Evolutionary conservation across 92 coral and sea anemone genomes (phyloP), one percentile per base, ranked within the genome.

Genomic region (Micromussa lordhowensis): DNA sequence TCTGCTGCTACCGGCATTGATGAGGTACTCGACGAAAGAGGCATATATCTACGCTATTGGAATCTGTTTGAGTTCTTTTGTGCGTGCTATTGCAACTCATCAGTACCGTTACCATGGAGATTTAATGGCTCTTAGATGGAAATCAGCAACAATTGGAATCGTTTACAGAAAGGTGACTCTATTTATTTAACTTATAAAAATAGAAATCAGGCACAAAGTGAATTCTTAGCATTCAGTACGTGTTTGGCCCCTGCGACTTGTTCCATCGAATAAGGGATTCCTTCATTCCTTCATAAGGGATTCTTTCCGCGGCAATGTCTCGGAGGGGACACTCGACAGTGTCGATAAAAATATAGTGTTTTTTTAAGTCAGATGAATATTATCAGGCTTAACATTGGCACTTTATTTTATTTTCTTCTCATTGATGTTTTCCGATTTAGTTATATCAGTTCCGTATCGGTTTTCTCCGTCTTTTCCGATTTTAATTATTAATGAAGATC

Each of bases 31-130:
- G 1, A 5, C 31, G 0, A 15, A 51, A 4, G 87, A 58, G 93
- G 79, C 91, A 24, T 93, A 90, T 55, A 22, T 87, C 32, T 93
- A 93, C 69, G 95, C 91, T 28, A 79, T 80, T 30, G 95, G 95
- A 31, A 93, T 93, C 85, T 93, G 95, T 82, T 12, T 87, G 61
- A 77, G 93, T 76, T 72, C 91, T 5, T 59, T 90, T 8, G 70
- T 90, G 11, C 48, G 91, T 19, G 85, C 77, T 80, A 44, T 90
- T 49, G 86, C 83, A 34, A 61, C 71, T 3, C 91, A 87, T 51
- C 95, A 93, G 71, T 83, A 63, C 55, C 70, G 66, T 19, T 89
- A 76, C 28, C 70, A 85, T 22, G 44, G 77, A 30, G 71, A 38
- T 2, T 24, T 93, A 30, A 87, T 77, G 44, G 91, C 89, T 0